phyloP scores from a whole-genome alignment of 2,888 invertebrate species.

The Stratiomys singularior region DNA sequence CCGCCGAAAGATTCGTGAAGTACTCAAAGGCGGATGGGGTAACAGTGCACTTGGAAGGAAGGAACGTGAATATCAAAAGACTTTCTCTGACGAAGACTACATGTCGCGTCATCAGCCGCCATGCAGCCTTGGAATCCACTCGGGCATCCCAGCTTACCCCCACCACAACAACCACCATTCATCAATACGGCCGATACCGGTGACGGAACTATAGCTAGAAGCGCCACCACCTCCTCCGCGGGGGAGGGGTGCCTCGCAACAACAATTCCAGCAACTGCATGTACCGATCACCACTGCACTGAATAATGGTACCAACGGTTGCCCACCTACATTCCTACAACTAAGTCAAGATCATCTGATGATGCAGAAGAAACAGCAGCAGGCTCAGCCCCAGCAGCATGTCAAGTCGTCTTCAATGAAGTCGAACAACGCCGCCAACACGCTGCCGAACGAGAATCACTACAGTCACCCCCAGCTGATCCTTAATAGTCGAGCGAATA shows the following conservation, averaged over 20 bases:
- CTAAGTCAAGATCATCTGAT: slow-evolving; percentile 65
- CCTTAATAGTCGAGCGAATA: slow-evolving; percentile 47
- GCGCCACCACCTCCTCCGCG: slow-evolving; percentile 87
- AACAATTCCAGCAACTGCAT: slow-evolving; percentile 61
- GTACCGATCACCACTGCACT: slow-evolving; percentile 61
- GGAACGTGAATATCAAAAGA: slow-evolving; percentile 90
- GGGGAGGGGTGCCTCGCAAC: slow-evolving; percentile 61
- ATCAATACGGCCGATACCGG: slow-evolving; percentile 76
- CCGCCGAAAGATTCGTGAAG: slow-evolving; percentile 80
- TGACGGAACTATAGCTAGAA: slow-evolving; percentile 95
- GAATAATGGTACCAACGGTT: slow-evolving; percentile 56
- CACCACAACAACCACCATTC: slow-evolving; percentile 67
- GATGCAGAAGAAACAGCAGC: slow-evolving; percentile 54
- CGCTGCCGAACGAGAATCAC: slow-evolving; percentile 59
- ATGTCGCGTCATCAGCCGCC: slow-evolving; percentile 65
- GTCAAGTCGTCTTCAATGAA: not conserved
- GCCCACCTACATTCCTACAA: slow-evolving; percentile 59
- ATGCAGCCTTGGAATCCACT: slow-evolving; percentile 61
- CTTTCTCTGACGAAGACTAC: slow-evolving; percentile 88
- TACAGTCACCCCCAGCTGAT: slow-evolving; percentile 62
- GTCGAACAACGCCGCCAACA: slow-evolving; percentile 16
- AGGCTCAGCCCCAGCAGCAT: slow-evolving; percentile 57
- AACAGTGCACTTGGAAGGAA: slow-evolving; percentile 70
- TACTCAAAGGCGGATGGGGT: slow-evolving; percentile 74
- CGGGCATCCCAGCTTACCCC: slow-evolving; percentile 63